Percentiles rank a stretch among this genome's conserved stretches.
These are phyloP conservation scores for Pristionchus japonicus DNA, from an alignment of 2,888 invertebrate genomes.

Conservation along the genomic window DNA sequence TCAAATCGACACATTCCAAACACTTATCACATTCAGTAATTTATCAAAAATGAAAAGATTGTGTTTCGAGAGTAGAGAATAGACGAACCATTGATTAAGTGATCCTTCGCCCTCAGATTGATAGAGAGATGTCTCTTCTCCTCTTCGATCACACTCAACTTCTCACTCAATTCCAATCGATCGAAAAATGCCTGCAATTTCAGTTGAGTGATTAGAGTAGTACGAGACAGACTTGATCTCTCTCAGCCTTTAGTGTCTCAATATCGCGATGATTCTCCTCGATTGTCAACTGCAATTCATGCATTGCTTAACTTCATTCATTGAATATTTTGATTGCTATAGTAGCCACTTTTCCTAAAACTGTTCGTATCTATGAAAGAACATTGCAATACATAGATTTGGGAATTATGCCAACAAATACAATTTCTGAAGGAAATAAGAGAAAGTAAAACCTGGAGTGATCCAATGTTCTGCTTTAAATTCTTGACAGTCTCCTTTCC, in stretches of 20 bases:
- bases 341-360: no score
- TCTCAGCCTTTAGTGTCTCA: not conserved
- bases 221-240: slow-evolving; percentile 17
- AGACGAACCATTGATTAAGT: not conserved
- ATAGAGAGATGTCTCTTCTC: not conserved
- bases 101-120: not conserved
- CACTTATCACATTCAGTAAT: no score
- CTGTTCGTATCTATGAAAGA: no score
- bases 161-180: slow-evolving; percentile 32
- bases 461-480: slow-evolving; percentile 14
- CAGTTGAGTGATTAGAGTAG: no score
- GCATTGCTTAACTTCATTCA: not conserved
- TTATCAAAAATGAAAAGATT: not conserved
- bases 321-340: no score
- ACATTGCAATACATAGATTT: no score
- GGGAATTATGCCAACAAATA: no score
- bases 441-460: slow-evolving; percentile 7
- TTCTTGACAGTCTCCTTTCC: slow-evolving; percentile 25
- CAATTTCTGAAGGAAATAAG: no score
- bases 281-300: slow-evolving; percentile 8
- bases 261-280: slow-evolving; percentile 20
- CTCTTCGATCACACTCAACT: slow-evolving; percentile 12
- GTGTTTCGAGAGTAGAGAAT: no score
- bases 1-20: no score
- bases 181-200: not conserved